A percentile compares a stretch with the other conserved stretches of the same genome.
Conservation (phyloP, 2,888 invertebrate genomes). For the Parascotia fuliginaria region DNA sequence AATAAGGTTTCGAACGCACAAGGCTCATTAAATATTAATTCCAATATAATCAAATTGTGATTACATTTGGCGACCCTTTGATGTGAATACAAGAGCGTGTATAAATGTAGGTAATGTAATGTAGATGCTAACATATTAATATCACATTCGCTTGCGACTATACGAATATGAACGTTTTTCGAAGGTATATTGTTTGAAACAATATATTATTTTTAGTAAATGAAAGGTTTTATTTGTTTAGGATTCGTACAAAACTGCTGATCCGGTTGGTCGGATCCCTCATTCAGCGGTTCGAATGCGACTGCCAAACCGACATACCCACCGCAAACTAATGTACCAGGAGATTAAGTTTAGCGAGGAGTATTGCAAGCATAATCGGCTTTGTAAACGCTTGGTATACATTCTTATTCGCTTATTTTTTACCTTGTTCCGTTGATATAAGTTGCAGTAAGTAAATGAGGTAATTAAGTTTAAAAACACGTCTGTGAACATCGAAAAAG, state of each 20-base stretch:
- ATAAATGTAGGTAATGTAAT: not conserved
- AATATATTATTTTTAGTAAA: not conserved
- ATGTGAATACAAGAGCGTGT: conserved; percentile 29
- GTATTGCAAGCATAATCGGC: not conserved
- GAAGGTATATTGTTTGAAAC: conserved; percentile 3
- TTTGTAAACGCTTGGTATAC: not conserved
- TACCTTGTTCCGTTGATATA: not conserved
- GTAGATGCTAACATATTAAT: not conserved
- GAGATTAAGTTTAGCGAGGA: conserved; percentile 2
- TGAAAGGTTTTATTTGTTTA: conserved; percentile 8
- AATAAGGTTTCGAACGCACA: conserved; percentile 42
- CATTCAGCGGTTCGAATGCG: not conserved
- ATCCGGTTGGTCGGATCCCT: not conserved
- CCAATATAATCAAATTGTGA: conserved; percentile 61
- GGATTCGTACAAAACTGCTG: conserved; percentile 6
- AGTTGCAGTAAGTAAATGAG: not conserved
- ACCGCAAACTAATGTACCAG: conserved; percentile 4
- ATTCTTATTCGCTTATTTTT: not conserved
- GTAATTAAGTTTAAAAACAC: not conserved
- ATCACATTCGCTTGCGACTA: not conserved
- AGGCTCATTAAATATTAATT: conserved; percentile 57
- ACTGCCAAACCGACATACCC: conserved; percentile 4
- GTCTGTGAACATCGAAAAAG: not conserved
- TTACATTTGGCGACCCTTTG: conserved; percentile 57
- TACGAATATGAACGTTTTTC: conserved; percentile 3